Evolutionary conservation across 2,113 vertebrate genomes (phyloP), one percentile per base, ranked within the genome.

Genomic region (Haemorhous mexicanus): DNA sequence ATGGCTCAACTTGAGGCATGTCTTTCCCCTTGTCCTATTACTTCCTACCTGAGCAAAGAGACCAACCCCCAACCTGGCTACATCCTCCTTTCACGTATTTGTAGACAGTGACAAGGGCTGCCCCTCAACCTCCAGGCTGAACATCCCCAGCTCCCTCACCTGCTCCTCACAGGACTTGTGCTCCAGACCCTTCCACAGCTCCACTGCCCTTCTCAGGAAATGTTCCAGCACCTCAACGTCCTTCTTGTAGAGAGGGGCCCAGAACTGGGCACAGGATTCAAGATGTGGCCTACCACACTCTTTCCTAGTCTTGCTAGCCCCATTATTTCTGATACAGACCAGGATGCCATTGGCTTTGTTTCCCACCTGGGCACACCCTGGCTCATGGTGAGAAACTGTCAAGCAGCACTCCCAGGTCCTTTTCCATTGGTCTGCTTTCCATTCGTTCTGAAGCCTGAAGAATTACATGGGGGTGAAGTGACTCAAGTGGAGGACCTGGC

Each of bases 311-410:
- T 37, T 66, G 27, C 32, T 56, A 37, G 32, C 21, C 50, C 33
- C 32, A 43, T 26, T 23, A 13, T 76, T 85, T 49, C 76, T 73
- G 67, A 43, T 10, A 32, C 9, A 64, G 59, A 58, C 58, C n/a
- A 35, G 50, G 35, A 49, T 32, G 43, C 20, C 49, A 32, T 3
- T 41, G 21, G 13, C 26, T 32, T 32, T 56, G 26, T 56, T 64
- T 17, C 41, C 19, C 11, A 41, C 16, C 13, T 32, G 13, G 35
- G 13, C n/a, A 55, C 19, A 11, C 1, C 0, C 28, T 56, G 41
- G 58, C 6, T 56, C 26, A 10, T 3, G 5, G 27, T 64, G 32
- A 64, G 11, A 16, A 23, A 7, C 43, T 80, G 17, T 24, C 21
- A 63, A 17, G 11, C 17, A 73, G 26, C 4, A 32, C 14, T 27